Evolutionary conservation across 2,888 invertebrate species (phyloP).

Genomic region (Mimumesa dahlbomi): DNA sequence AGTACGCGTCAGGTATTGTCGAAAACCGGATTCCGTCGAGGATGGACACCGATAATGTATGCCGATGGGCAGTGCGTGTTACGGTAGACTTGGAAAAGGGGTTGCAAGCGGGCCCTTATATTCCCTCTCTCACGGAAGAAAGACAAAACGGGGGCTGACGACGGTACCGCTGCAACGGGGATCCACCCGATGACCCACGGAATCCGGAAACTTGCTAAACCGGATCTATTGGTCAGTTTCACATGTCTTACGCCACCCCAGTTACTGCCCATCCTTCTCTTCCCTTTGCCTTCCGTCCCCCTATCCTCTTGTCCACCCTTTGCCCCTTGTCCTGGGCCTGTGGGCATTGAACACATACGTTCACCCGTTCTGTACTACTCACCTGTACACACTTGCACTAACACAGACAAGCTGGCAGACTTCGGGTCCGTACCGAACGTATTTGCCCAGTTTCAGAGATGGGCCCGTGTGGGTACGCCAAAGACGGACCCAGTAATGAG

Average conservation of each 20-base stretch:
- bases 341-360: slow-evolving; percentile 26
- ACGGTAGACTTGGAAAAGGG: slow-evolving; percentile 50
- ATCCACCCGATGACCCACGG: slow-evolving; percentile 75
- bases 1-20: slow-evolving; percentile 52
- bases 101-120: slow-evolving; percentile 49
- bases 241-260: slow-evolving; percentile 65
- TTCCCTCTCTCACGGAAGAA: slow-evolving; percentile 46
- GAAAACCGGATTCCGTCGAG: slow-evolving; percentile 66
- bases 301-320: slow-evolving; percentile 17
- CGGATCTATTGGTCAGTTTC: slow-evolving; percentile 80
- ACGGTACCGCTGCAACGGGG: slow-evolving; percentile 59
- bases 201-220: slow-evolving; percentile 80
- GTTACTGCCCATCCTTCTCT: slow-evolving; percentile 32
- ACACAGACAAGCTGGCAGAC: background rate
- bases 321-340: slow-evolving; percentile 6
- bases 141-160: slow-evolving; percentile 53
- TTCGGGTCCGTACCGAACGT: background rate
- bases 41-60: slow-evolving; percentile 65
- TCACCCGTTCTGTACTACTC: slow-evolving; percentile 18
- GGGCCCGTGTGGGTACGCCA: background rate
- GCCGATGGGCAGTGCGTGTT: slow-evolving; percentile 62
- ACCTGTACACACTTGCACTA: slow-evolving; percentile 35
- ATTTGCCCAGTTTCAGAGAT: background rate
- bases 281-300: slow-evolving; percentile 15
- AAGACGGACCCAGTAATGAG: slow-evolving; percentile 17